phyloP scores from a whole-genome alignment of 2,797 vertebrate species.

The Clarias laeviceps region DNA sequence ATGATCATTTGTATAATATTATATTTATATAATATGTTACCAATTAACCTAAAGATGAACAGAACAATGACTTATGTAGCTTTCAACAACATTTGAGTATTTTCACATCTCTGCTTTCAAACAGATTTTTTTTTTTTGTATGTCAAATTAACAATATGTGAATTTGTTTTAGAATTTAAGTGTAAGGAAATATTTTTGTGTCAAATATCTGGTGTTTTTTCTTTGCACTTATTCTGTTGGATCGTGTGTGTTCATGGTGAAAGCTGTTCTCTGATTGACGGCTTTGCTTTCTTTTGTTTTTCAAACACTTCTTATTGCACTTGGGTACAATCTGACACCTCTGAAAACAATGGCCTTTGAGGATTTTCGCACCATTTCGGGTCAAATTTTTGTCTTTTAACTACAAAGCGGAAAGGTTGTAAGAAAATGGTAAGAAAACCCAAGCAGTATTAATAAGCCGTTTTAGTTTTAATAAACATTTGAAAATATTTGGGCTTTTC shows the following conservation, averaged over 20 bases:
- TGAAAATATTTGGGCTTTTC: background rate
- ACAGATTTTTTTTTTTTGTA: background rate
- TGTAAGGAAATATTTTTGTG: background rate
- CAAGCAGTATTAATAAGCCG: background rate
- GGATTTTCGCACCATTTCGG: constrained; percentile 17
- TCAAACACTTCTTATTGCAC: constrained; percentile 21
- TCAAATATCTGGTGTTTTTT: constrained; percentile 12
- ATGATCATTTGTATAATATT: background rate
- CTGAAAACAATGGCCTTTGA: constrained; percentile 31
- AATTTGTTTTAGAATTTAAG: background rate
- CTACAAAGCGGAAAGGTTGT: background rate
- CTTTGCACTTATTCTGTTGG: background rate
- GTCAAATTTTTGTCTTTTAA: constrained; percentile 25
- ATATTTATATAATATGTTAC: background rate
- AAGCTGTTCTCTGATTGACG: constrained; percentile 37
- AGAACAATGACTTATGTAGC: constrained; percentile 4
- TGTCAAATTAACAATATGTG: background rate
- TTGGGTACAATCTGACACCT: constrained; percentile 36
- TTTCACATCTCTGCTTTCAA: background rate
- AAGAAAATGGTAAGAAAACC: background rate
- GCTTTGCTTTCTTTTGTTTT: constrained; percentile 22
- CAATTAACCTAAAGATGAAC: background rate
- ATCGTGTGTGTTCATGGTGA: background rate
- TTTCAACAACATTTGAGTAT: constrained; percentile 6
- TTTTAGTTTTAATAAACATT: background rate